Base-by-base conservation (phyloP, 2,797 vertebrate genomes). In the Fistularia tabacaria region DNA sequence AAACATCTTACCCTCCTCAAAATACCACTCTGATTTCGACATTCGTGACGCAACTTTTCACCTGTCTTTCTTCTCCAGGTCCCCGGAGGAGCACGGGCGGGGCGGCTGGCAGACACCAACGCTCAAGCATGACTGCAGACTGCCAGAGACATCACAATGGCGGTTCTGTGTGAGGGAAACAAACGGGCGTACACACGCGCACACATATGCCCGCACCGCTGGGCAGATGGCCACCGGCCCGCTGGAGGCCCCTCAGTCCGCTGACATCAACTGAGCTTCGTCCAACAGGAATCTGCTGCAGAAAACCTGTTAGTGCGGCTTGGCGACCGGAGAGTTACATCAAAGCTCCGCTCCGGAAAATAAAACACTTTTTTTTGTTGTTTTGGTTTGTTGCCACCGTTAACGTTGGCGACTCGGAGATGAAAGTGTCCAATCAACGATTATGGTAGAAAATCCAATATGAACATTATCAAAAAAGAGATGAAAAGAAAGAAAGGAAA, bases 121-220 rank as follows among this genome's bases (percentile, higher is more conserved):
- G 53, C 72, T 81, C 77, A 79, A 84, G 81, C 73, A 71, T 77
- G 74, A 60, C 54, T 14, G 64, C 70, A 71, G 65, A 59, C 51
- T 51, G 81, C 80, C 82, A 83, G 67, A 64, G 54, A 65, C 64
- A 79, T 77, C 64, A 86, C 81, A 86, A 85, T 71, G 73, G 74
- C 65, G 73, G 67, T 69, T 76, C 71, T 84, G 80, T 86, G 66
- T 67, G 57, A 63, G 54, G 57, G 73, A 71, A 69, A 68, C 51
- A 57, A 70, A 70, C 53, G 64, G 13, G 70, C 69, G 67, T 61
- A 64, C 69, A 70, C 73, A 77, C 64, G 73, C 46, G 5, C 25
- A 5, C 25, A 25, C 25, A 25, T 5, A 25, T 25, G 25, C 25
- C 25, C 5, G 25, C 25, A 25, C 25, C 25, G 25, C 25, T 25